Evolutionary conservation across 2,113 vertebrate species (phyloP).

Genomic region (Myrmophylax atrothorax): DNA sequence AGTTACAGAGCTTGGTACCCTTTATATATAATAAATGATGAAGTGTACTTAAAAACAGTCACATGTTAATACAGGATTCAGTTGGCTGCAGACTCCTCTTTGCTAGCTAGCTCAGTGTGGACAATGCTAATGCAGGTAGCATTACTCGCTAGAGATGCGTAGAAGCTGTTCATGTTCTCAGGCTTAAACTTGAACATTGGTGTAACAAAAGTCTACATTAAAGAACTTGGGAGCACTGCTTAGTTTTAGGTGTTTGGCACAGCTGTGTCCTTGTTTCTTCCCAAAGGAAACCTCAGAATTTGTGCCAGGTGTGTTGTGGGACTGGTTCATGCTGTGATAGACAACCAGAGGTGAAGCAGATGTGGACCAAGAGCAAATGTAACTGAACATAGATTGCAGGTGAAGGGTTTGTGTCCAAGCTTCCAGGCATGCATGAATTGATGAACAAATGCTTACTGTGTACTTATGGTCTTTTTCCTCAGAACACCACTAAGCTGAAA

Average conservation of each 20-base stretch:
- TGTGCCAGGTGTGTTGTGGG: background rate
- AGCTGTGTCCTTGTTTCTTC: background rate
- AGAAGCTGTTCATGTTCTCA: background rate
- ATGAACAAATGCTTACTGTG: background rate
- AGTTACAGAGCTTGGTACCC: background rate
- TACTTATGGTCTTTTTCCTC: background rate
- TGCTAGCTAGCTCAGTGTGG: background rate
- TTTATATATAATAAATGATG: background rate
- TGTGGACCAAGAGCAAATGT: background rate
- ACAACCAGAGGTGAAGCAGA: background rate
- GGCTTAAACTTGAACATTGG: background rate
- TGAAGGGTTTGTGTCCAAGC: background rate
- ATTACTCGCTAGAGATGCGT: fast-evolving
- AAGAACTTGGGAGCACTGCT: background rate
- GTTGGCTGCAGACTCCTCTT: background rate
- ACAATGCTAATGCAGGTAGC: background rate
- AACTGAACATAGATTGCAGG: background rate
- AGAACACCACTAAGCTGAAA: background rate
- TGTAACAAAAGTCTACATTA: background rate
- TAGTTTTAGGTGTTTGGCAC: background rate
- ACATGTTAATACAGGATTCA: background rate
- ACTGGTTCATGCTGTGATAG: background rate
- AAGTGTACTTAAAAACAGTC: background rate
- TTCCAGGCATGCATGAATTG: background rate
- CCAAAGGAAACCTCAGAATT: background rate